Percentiles rank a stretch among this genome's conserved stretches.
These are phyloP conservation scores for Hiodon alosoides DNA, from an alignment of 2,113 vertebrate species.

Conservation along the genomic window DNA sequence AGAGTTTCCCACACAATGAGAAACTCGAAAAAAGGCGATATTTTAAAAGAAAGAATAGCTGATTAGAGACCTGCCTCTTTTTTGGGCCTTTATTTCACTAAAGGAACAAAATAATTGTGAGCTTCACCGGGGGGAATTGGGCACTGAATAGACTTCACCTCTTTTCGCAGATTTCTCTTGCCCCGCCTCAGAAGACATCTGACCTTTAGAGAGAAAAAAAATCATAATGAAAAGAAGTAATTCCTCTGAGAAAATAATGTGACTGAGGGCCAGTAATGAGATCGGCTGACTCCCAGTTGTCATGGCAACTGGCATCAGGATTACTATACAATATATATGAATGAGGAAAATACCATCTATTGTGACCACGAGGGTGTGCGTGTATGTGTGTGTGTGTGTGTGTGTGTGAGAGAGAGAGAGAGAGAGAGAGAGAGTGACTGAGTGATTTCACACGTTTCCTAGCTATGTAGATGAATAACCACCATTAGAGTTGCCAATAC, in stretches of 20 bases:
- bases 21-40: slow-evolving; percentile 52
- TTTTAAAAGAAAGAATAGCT: slow-evolving; percentile 60
- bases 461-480: slow-evolving; percentile 17
- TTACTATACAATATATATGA: slow-evolving; percentile 78
- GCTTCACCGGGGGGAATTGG: slow-evolving; percentile 75
- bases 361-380: slow-evolving; percentile 14
- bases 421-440: background rate
- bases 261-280: slow-evolving; percentile 78
- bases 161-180: slow-evolving; percentile 77
- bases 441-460: slow-evolving; percentile 29
- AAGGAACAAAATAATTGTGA: slow-evolving; percentile 83
- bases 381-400: too few species aligned
- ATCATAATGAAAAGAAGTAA: slow-evolving; percentile 81
- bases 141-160: slow-evolving; percentile 85
- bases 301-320: slow-evolving; percentile 68
- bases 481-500: background rate
- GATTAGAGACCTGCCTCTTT: slow-evolving; percentile 38
- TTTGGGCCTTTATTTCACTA: slow-evolving; percentile 54
- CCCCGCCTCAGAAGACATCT: slow-evolving; percentile 90
- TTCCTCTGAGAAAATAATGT: slow-evolving; percentile 83
- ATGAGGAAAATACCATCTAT: slow-evolving; percentile 58
- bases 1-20: slow-evolving; percentile 58
- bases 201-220: slow-evolving; percentile 86
- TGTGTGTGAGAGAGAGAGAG: slow-evolving; percentile 34
- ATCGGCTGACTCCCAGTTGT: slow-evolving; percentile 76